Conservation (phyloP, 2,113 vertebrate genomes). For the Geothlypis trichas region DNA sequence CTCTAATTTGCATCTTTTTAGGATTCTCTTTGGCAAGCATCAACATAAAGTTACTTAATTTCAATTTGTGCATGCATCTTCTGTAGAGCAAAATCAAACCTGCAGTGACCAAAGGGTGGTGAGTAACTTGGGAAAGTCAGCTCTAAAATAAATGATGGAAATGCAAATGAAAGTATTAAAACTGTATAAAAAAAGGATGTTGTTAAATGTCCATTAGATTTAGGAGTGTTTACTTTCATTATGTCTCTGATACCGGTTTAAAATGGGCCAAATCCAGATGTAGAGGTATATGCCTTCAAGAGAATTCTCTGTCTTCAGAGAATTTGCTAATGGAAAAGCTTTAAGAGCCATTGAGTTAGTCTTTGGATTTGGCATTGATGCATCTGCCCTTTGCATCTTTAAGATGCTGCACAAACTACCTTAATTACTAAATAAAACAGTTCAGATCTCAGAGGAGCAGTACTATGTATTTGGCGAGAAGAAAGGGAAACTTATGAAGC, state of each 20-base stretch:
- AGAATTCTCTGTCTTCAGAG: constrained; percentile 10
- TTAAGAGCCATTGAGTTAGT: constrained; percentile 9
- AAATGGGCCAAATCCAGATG: constrained; percentile 10
- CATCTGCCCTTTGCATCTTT: constrained; percentile 38
- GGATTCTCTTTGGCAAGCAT: neutral
- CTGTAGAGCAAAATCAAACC: neutral
- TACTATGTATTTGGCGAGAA: neutral
- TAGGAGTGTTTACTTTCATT: constrained; percentile 4
- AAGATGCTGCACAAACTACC: constrained; percentile 40
- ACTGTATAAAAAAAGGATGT: neutral
- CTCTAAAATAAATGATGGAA: neutral
- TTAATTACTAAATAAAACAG: constrained; percentile 57
- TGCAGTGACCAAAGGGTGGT: neutral
- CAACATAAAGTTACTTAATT: neutral
- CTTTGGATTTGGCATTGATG: constrained; percentile 13
- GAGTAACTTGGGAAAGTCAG: neutral
- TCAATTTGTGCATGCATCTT: neutral
- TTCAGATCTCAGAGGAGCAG: constrained; percentile 22
- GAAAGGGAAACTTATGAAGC: constrained; percentile 2
- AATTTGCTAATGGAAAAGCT: neutral
- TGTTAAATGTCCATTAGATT: neutral
- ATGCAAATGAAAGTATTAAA: constrained; percentile 14
- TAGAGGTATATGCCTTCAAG: neutral
- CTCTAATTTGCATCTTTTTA: neutral
- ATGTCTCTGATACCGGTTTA: neutral